Percentiles rank a stretch among this genome's conserved stretches.
phyloP scores from a whole-genome alignment of 1,140 invertebrate genomes.

The Zaprionus inermis region DNA sequence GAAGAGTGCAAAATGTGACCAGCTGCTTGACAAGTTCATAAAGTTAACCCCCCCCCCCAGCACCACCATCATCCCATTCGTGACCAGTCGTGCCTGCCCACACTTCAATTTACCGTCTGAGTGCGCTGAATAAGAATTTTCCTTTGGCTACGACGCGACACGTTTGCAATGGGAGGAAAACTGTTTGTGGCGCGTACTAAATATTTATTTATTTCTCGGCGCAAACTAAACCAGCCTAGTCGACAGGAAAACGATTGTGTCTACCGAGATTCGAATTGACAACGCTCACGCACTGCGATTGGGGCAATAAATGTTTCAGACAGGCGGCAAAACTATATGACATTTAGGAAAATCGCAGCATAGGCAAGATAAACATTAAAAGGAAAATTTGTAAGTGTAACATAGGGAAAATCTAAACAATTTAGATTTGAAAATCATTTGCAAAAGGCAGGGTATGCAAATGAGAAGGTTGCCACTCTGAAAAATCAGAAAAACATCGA shows the following conservation, averaged over 20 bases:
- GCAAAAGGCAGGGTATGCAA: no score
- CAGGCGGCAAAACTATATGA: neutral
- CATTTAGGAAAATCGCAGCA: neutral
- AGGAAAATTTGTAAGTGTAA: neutral
- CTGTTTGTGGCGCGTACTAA: slow-evolving; percentile 2
- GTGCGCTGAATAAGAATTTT: slow-evolving; percentile 33
- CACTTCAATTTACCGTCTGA: slow-evolving; percentile 49
- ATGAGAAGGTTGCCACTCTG: no score
- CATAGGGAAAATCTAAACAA: neutral
- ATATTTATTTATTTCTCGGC: slow-evolving; percentile 4
- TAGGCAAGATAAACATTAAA: neutral
- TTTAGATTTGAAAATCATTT: no score
- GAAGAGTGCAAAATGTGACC: slow-evolving; percentile 24
- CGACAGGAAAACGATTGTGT: neutral
- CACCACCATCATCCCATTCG: slow-evolving; percentile 71
- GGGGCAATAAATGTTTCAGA: no score
- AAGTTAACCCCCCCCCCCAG: slow-evolving; percentile 85
- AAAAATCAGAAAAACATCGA: no score
- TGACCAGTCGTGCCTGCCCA: slow-evolving; percentile 36
- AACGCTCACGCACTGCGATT: neutral
- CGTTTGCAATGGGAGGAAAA: neutral
- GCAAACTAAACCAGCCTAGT: neutral
- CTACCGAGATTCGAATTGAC: neutral
- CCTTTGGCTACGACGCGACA: slow-evolving; percentile 4
- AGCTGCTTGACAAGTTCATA: slow-evolving; percentile 87